Evolutionary conservation across 2,113 vertebrate genomes (phyloP), one percentile per base, ranked within the genome.

Genomic region (Anseranas semipalmata): DNA sequence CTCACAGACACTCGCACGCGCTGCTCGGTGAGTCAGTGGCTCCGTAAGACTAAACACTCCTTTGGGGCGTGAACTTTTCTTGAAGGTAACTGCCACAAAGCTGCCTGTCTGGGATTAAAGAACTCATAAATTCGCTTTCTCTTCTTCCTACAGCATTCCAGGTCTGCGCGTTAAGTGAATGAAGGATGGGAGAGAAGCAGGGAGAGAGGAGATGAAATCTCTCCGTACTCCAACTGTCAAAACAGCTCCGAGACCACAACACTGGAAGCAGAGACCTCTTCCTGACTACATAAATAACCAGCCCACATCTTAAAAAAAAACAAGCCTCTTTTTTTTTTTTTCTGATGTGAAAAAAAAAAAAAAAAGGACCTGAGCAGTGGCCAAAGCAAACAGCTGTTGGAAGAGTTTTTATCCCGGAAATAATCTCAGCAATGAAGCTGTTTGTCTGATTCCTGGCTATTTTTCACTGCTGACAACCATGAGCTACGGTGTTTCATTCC

Each of bases 301-400:
- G 93, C 95, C 96, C 95, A 95, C 96, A 96, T 96, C 95, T 95
- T 96, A 97, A 98, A 92, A 45, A n/a, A 72, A 62, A 43, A 12
- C 27, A 85, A 91, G 48, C 41, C 56, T 15, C 5, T 59, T 83
- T 85, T 89, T 83, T 87, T 89, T 95, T 95, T 96, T 96, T 86
- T 62, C 35, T 58, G 6, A 60, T 77, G 78, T 11, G 32, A 66
- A 60, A 80, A 60, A 93, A 89, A 85, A 68, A 46, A 67, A 46
- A 81, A 80, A 87, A 87, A 60, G 15, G 85, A 88, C 71, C 90
- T 91, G 84, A 97, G 96, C 72, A 94, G 95, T 88, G 67, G 98
- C 98, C 98, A 98, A 98, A 98, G 97, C 95, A 98, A 98, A 98
- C 98, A 98, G 98, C 98, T 98, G 98, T 97, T 98, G 97, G 97